Evolutionary conservation across 92 coral and sea anemone species (phyloP), one percentile per base, ranked within the genome.

Genomic region (Epizoanthus illoricatus): DNA sequence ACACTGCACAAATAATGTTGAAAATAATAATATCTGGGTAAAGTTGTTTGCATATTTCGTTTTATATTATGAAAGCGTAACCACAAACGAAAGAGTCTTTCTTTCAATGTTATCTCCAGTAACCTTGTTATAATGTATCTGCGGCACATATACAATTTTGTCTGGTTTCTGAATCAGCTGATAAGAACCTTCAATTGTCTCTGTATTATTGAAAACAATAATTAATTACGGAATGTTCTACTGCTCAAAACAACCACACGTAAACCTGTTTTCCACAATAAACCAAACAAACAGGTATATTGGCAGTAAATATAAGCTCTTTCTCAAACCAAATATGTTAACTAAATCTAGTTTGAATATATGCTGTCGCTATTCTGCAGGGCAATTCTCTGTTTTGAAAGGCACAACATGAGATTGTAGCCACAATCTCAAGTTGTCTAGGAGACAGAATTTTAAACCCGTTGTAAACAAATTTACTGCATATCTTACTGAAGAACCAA

Each of bases 271-370:
- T 24, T 52, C 81, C 64, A 24, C 21, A 18, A 15, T 23, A 61
- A 17, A 21, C 71, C 36, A 78, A 78, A 78, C 60, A 78, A 62
- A 78, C 82, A 78, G 82, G 82, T 78, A 12, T 17, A 19, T 15
- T 15, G 58, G 20, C 24, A 21, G 61, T 12, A 63, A 78, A 63
- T 40, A 45, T 62, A 76, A 62, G 21, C 36, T 43, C 8, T 21
- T n/a, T 19, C 15, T 42, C 56, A 10, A 63, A 61, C 49, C n/a
- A 70, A 7, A 56, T 57, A 19, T 74, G 59, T 55, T n/a, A 12
- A 21, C 12, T 28, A 16, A 41, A 62, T 63, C 70, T 24, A 42
- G 12, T 11, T 41, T 40, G 67, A 64, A 19, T 49, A 24, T 19
- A 11, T 76, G 6, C 19, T 24, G 15, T 73, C 18, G 63, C 24